Evolutionary conservation across 23 tunicate species (phyloP).

Genomic region (Phallusia fumigata): DNA sequence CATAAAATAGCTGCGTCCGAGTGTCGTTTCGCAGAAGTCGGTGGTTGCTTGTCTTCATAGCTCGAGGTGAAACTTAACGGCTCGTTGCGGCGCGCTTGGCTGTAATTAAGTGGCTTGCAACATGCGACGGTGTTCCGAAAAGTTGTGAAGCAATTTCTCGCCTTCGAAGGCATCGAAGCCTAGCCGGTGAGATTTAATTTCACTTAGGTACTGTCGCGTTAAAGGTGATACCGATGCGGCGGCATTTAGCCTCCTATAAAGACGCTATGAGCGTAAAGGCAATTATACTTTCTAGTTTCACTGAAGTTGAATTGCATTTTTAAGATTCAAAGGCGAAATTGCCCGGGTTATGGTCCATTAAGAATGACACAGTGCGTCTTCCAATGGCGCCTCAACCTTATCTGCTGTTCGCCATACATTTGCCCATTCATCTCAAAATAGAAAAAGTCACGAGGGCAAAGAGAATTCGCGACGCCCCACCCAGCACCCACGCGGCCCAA

Average conservation of each 20-base stretch:
- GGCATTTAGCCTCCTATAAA: too few relatives aligned
- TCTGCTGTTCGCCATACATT: neutral
- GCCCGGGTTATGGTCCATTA: neutral
- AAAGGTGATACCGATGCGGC: too few relatives aligned
- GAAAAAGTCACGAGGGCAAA: neutral
- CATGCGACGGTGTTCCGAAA: too few relatives aligned
- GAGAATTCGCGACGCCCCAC: conserved; percentile 5
- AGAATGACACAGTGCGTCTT: neutral
- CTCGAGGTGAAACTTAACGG: neutral
- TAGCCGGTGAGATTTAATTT: too few relatives aligned
- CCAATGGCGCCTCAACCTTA: neutral
- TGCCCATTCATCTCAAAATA: neutral
- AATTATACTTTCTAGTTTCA: too few relatives aligned
- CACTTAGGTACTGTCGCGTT: too few relatives aligned
- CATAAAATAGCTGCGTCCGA: neutral
- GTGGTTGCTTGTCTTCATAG: neutral
- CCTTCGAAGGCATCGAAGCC: too few relatives aligned
- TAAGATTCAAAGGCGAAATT: neutral
- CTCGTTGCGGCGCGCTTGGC: neutral
- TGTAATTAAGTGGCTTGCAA: neutral
- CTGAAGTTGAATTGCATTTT: too few relatives aligned
- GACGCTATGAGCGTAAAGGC: too few relatives aligned
- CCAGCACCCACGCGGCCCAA: conserved; percentile 7
- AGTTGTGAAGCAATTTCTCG: too few relatives aligned
- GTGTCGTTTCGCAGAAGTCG: conserved; percentile 2